A percentile compares a stretch with the other conserved stretches of the same genome.
Conservation (phyloP, 2,113 vertebrate species). For the Serranochromis macrocephalus region DNA sequence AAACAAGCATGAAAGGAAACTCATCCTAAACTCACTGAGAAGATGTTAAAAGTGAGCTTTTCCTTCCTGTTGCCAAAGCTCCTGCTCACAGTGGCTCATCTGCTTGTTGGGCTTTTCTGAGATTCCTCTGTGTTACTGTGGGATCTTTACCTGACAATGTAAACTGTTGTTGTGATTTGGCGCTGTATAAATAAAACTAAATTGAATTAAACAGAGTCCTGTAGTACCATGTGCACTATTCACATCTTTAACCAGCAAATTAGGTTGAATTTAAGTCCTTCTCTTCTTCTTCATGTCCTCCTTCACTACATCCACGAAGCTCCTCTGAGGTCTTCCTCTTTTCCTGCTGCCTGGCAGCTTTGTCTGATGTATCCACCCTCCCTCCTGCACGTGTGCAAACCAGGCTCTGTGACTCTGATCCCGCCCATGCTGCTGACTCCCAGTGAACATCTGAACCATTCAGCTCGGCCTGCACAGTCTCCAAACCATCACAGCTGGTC, state of each 20-base stretch:
- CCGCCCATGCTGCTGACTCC: background rate
- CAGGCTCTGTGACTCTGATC: background rate
- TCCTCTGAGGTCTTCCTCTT: background rate
- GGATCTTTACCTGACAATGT: background rate
- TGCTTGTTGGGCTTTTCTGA: background rate
- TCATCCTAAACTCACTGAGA: background rate
- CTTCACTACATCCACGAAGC: background rate
- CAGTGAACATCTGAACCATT: background rate
- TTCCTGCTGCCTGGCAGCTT: background rate
- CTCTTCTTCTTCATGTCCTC: accelerated
- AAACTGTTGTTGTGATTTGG: accelerated
- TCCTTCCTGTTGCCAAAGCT: background rate
- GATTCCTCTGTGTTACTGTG: background rate
- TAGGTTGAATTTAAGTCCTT: background rate
- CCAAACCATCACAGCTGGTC: background rate
- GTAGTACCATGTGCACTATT: background rate
- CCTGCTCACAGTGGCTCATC: background rate
- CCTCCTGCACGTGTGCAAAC: background rate
- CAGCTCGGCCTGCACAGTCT: accelerated
- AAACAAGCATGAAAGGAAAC: background rate
- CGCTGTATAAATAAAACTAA: background rate
- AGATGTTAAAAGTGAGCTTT: background rate
- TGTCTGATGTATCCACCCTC: background rate
- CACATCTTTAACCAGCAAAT: background rate
- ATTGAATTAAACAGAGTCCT: background rate